Evolutionary conservation across 2,797 vertebrate genomes (phyloP), one percentile per base, ranked within the genome.

Genomic region (Hoplostethus atlanticus): DNA sequence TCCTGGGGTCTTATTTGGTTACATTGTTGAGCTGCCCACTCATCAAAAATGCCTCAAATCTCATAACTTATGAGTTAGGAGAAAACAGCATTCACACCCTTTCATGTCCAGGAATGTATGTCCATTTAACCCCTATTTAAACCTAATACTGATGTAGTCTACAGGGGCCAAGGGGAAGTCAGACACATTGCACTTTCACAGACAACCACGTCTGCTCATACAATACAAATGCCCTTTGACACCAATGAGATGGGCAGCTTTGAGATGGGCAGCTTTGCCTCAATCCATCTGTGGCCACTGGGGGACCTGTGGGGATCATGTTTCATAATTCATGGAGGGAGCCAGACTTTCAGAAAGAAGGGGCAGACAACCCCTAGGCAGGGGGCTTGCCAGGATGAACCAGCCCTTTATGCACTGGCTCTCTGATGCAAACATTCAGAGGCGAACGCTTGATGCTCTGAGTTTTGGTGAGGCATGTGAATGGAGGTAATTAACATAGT

Each of bases 261-360:
- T 73, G 64, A 83, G 88, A 71, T 65, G 69, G 84, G 71, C 85
- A 66, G 80, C 87, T 78, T 76, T 84, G 40, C 83, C 78, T 73
- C 76, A 83, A 86, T 89, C 85, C 89, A 90, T 89, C 87, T 84
- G 75, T 68, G 79, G 89, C 68, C 80, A 64, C 79, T 58, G 62
- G 83, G 87, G 84, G 86, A 87, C 88, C 82, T 72, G 71, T 67
- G 74, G 88, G 88, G 91, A 86, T 92, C 83, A 79, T 80, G 71
- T 85, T 95, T 94, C 91, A 95, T 95, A 94, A 95, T 95, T 95
- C 91, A 95, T 94, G 81, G 84, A 81, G 51, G 67, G 67, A 82
- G 76, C 77, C 84, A 93, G 92, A 92, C 91, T 77, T 87, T 81
- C 81, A 72, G 65, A 81, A 84, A 86, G 80, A 88, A 56, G 69